A percentile compares a stretch with the other conserved stretches of the same genome.
phyloP scores from a whole-genome alignment of 1,140 invertebrate genomes.

The Drosophila guanche region DNA sequence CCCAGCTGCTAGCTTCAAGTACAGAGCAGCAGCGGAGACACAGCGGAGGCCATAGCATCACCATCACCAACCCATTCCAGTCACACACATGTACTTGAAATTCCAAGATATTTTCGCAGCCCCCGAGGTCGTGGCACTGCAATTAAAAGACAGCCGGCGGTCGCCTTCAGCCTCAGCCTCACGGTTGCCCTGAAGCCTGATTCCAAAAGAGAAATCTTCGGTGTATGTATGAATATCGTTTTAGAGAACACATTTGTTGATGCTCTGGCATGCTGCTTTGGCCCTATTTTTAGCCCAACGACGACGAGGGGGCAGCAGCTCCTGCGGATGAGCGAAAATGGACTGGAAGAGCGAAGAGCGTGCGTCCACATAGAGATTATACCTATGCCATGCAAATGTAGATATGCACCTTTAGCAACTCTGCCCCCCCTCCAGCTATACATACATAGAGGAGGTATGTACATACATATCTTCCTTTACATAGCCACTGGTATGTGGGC shows the following conservation, averaged over 20 bases:
- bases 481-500: background rate
- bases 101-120: constrained; percentile 78
- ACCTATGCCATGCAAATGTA: constrained; percentile 1
- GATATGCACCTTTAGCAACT: constrained; percentile 4
- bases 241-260: constrained; percentile 59
- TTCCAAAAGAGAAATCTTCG: constrained; percentile 54
- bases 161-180: constrained; percentile 20
- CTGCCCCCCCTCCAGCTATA: background rate
- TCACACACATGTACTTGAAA: constrained; percentile 72
- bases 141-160: constrained; percentile 76
- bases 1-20: constrained; percentile 45
- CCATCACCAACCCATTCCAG: background rate
- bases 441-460: background rate
- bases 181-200: constrained; percentile 36
- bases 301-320: constrained; percentile 52
- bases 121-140: constrained; percentile 73
- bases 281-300: constrained; percentile 34
- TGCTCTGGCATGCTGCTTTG: constrained; percentile 19
- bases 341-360: constrained; percentile 33
- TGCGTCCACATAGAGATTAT: constrained; percentile 21
- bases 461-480: constrained; percentile 4
- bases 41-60: constrained; percentile 10
- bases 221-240: constrained; percentile 28
- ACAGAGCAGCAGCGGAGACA: constrained; percentile 19
- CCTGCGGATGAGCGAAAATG: constrained; percentile 50